Evolutionary conservation across 2,888 invertebrate species (phyloP), one percentile per base, ranked within the genome.

Genomic region (Coelopa pilipes): DNA sequence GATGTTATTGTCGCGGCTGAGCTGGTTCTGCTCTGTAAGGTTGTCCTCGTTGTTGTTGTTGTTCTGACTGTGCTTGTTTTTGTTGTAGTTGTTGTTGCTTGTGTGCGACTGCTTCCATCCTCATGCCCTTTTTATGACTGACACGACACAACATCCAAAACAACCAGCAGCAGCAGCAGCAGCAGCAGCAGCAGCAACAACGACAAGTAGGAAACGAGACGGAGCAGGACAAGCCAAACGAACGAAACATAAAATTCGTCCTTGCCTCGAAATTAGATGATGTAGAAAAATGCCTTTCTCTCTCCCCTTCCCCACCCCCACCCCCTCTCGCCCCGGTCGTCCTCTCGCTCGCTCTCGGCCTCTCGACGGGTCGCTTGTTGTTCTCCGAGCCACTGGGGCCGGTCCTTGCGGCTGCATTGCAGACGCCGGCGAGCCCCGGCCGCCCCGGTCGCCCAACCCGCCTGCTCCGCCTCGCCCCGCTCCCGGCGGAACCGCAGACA

Each of bases 181-280:
- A n/a, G 9, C n/a, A 46, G 34, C 21, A 24, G 57, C 13, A 21
- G 2, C n/a, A 59, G 21, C n/a, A 69, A 13, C 24, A 17, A 46
- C 21, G n/a, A n/a, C n/a, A n/a, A n/a, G n/a, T n/a, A n/a, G n/a
- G n/a, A n/a, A n/a, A 21, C 21, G 17, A 46, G 19, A 55, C 12
- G 57, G 34, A 34, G 34, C 34, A 34, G 34, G 7, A 34, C 34
- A 34, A 34, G 7, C 34, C 34, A 34, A 34, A 34, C n/a, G 47
- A 11, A 62, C 12, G 62, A 62, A 62, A 62, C 62, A 62, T 53
- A 62, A 34, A 62, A 62, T 69, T 59, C 34, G 63, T 65, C 71
- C 65, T 71, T 71, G 71, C 63, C 63, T 71, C 55, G 45, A 55
- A 63, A 65, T 71, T 63, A 71, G 71, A 50, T 65, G 55, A 17